These are phyloP conservation scores for Merluccius polli DNA, from an alignment of 2,797 vertebrate species.

Conservation along the genomic window DNA sequence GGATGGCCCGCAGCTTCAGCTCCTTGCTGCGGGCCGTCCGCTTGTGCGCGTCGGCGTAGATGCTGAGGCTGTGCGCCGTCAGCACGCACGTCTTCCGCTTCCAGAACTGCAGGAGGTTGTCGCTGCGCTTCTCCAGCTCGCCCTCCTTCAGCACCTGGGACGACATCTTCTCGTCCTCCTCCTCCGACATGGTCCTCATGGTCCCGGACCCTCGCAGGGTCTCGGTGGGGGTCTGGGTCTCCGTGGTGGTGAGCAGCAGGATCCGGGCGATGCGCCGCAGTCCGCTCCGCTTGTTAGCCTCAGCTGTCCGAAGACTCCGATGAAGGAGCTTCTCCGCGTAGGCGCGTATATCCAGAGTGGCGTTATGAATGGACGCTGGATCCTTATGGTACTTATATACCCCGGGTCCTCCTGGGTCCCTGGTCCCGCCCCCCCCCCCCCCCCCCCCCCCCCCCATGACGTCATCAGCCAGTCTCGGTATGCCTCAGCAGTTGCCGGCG, in stretches of 20 bases:
- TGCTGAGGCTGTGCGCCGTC: constrained; percentile 86
- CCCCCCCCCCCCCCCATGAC: constrained; percentile 36
- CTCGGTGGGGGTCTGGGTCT: background rate
- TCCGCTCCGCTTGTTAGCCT: constrained; percentile 18
- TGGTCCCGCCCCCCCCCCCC: background rate
- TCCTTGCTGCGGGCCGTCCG: constrained; percentile 88
- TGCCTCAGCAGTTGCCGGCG: constrained; percentile 52
- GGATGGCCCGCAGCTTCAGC: constrained; percentile 88
- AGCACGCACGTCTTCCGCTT: constrained; percentile 93
- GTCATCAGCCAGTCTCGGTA: constrained; percentile 71
- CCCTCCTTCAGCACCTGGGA: constrained; percentile 86
- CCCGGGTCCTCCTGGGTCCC: background rate
- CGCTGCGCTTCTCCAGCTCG: constrained; percentile 95
- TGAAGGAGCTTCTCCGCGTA: constrained; percentile 34
- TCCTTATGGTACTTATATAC: constrained; percentile 47
- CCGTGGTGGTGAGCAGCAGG: too few relatives aligned
- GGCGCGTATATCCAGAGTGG: constrained; percentile 52
- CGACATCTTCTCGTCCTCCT: too few relatives aligned
- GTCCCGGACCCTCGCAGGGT: constrained; percentile 21
- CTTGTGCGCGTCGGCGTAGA: constrained; percentile 84
- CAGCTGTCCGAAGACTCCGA: constrained; percentile 34
- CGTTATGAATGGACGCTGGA: constrained; percentile 54
- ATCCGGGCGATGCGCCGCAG: too few relatives aligned
- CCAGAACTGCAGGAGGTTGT: constrained; percentile 94
- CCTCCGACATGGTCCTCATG: constrained; percentile 76